Base-by-base conservation (phyloP, 1,140 invertebrate species). In the Alviniconcha marisindica region DNA sequence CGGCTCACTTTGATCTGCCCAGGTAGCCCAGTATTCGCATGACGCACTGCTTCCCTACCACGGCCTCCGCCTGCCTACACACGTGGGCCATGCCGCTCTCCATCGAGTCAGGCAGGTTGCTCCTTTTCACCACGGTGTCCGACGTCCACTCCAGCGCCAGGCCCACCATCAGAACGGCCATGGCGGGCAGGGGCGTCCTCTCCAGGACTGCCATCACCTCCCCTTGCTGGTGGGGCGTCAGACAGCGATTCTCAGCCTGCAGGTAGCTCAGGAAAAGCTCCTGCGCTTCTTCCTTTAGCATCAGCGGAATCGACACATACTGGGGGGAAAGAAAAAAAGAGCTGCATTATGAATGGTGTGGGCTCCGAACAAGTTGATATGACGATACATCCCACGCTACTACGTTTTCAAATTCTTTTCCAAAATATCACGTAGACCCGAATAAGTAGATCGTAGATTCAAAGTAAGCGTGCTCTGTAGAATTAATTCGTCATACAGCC, bases 141-240 rank as follows among this genome's bases (percentile, higher is more conserved):
- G 78, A 69, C 2, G 51, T 56, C 78, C 78, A 80, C 56, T 63
- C 33, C 5, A n/a, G 14, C 33, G 78, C 78, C 54, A 80, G 24
- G 1, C 15, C 21, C n/a, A 60, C 56, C n/a, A 80, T 0, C 38
- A 63, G 15, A 4, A 80, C 60, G 56, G 78, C 38, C 40, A 80
- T 36, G 33, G 44, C 56, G 21, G 78, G 78, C 33, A 24, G 78
- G 4, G 56, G 36, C n/a, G 14, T 56, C 18, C 40, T 33, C 7
- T 31, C 10, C 2, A 80, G 33, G n/a, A 44, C 78, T 14, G 56
- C 36, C n/a, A 66, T 28, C 2, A 66, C 60, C 0, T 15, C 40
- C 24, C 21, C 21, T 0, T 69, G 56, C 40, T 80, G 78, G 14
- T 80, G 12, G 5, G 15, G 18, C 1, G 78, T 80, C 18, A 80